Evolutionary conservation across 2,888 invertebrate species (phyloP).

Genomic region (Drosophila conformis): DNA sequence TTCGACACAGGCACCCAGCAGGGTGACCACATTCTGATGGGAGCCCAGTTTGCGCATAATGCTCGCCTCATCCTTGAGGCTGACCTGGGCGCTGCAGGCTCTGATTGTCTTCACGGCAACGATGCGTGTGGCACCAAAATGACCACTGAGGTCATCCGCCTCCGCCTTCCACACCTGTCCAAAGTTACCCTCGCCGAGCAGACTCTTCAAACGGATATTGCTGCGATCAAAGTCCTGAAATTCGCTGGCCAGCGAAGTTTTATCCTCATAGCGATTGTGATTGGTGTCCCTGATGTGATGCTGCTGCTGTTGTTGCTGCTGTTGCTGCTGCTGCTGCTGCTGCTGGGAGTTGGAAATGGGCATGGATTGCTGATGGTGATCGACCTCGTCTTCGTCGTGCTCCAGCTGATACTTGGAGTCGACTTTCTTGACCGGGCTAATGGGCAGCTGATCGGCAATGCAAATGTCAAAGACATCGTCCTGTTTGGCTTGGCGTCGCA

Average conservation of each 20-base stretch:
- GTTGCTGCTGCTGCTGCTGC: constrained; percentile 18
- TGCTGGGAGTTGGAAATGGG: constrained; percentile 44
- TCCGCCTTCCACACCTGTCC: constrained; percentile 95
- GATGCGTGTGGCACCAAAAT: constrained; percentile 90
- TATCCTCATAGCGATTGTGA: constrained; percentile 77
- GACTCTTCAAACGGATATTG: constrained; percentile 91
- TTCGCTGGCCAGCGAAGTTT: constrained; percentile 81
- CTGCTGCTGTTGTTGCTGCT: constrained; percentile 39
- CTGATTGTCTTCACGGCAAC: constrained; percentile 95
- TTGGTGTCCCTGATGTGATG: constrained; percentile 62
- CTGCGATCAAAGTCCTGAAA: constrained; percentile 90
- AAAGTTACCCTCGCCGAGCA: constrained; percentile 94
- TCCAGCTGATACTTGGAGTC: constrained; percentile 74
- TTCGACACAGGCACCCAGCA: constrained; percentile 93
- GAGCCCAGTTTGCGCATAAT: constrained; percentile 94
- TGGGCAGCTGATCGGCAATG: constrained; percentile 86
- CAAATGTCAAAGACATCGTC: constrained; percentile 88
- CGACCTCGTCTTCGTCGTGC: constrained; percentile 73
- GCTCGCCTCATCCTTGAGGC: constrained; percentile 91
- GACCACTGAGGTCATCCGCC: constrained; percentile 91
- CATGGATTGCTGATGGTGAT: constrained; percentile 58
- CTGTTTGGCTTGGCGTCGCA: constrained; percentile 84
- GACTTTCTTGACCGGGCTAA: constrained; percentile 84
- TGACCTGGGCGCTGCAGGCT: constrained; percentile 91
- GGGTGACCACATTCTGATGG: constrained; percentile 92